These are phyloP conservation scores for Centroberyx gerrardi DNA, from an alignment of 2,797 vertebrate genomes.

Conservation along the genomic window DNA sequence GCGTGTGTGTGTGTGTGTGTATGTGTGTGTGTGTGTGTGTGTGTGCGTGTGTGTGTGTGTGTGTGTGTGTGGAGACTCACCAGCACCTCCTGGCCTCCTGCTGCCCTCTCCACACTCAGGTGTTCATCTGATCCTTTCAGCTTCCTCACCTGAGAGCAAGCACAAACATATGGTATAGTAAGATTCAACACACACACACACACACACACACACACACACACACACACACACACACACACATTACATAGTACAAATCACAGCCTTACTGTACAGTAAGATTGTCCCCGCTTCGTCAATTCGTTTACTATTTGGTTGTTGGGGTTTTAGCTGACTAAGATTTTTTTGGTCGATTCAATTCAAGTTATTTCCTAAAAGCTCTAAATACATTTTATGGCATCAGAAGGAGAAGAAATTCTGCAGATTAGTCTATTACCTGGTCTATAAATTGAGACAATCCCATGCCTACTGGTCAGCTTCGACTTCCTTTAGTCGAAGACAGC, in stretches of 20 bases:
- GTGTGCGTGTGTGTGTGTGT: conserved; percentile 3
- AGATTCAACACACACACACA: conserved; percentile 1
- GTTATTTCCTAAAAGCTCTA: too few relatives aligned
- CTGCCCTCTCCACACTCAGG: conserved; percentile 79
- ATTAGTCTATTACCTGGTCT: too few relatives aligned
- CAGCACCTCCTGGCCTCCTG: conserved; percentile 78
- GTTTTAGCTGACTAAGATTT: too few relatives aligned
- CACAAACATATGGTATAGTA: conserved; percentile 11
- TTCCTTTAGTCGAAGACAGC: too few relatives aligned
- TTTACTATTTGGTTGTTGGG: too few relatives aligned
- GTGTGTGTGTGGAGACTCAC: conserved; percentile 65
- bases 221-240: not conserved
- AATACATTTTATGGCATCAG: too few relatives aligned
- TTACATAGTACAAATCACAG: not conserved
- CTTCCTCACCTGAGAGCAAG: conserved; percentile 78
- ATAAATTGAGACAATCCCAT: too few relatives aligned
- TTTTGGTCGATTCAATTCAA: too few relatives aligned
- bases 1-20: not conserved
- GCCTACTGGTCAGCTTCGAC: too few relatives aligned
- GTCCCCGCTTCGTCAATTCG: too few relatives aligned
- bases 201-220: not conserved
- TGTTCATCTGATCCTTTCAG: conserved; percentile 84
- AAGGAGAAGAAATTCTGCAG: too few relatives aligned
- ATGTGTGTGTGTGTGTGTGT: not conserved
- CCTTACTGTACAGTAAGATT: too few relatives aligned